These are phyloP conservation scores for Vireo griseus DNA, from an alignment of 2,797 vertebrate genomes.

Conservation along the genomic window DNA sequence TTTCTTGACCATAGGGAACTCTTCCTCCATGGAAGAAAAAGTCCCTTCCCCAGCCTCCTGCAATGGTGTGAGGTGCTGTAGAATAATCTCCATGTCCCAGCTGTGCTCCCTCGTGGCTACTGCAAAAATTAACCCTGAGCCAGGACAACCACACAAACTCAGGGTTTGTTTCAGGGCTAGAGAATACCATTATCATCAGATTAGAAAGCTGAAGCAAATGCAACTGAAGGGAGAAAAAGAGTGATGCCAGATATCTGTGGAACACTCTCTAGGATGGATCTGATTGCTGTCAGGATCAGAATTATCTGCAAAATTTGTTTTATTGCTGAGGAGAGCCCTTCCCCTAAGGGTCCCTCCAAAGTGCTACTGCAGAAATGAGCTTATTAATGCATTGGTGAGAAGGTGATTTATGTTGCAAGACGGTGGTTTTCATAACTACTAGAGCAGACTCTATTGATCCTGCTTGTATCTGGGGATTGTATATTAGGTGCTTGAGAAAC, in stretches of 20 bases:
- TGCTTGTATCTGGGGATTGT: background rate
- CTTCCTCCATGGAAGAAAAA: background rate
- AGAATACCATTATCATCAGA: background rate
- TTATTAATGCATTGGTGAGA: constrained; percentile 1
- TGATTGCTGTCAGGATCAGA: background rate
- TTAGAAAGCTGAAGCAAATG: background rate
- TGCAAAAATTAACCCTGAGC: background rate
- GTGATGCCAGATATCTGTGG: background rate
- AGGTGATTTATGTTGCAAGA: background rate
- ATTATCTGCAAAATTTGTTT: background rate
- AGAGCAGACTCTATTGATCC: background rate
- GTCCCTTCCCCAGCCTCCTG: background rate
- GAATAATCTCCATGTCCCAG: background rate
- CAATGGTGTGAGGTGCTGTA: background rate
- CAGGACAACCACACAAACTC: background rate
- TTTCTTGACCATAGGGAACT: background rate
- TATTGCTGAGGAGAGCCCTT: background rate
- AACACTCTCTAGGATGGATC: background rate
- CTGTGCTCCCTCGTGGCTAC: background rate
- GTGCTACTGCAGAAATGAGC: background rate
- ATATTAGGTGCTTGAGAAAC: background rate
- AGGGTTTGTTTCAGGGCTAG: background rate
- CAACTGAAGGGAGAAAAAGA: background rate
- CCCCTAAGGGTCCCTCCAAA: background rate
- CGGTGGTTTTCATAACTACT: background rate